A percentile compares a stretch with the other conserved stretches of the same genome.
These are phyloP conservation scores for Henricia sp. DNA, from an alignment of 53 echinoderm and acorn worm species.

Conservation along the genomic window DNA sequence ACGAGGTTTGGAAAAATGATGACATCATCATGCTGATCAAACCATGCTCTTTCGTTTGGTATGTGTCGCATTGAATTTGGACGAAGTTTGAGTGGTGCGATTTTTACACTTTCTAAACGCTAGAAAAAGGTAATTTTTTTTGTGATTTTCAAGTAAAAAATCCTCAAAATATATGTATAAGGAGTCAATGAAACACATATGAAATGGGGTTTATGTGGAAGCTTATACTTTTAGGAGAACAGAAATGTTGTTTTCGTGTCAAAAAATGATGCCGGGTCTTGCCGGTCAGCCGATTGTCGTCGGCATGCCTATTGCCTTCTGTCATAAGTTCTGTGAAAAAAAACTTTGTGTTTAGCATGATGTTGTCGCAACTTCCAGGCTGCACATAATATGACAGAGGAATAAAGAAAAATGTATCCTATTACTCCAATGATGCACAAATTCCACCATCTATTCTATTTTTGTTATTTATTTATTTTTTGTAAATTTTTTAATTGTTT, in stretches of 20 bases:
- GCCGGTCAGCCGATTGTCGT: too few species aligned
- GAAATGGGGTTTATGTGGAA: slow-evolving; percentile 2
- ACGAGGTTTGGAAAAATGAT: slow-evolving; percentile 20
- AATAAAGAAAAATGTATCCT: too few species aligned
- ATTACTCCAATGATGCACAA: too few species aligned
- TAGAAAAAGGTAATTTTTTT: slow-evolving; percentile 12
- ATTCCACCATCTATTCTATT: too few species aligned
- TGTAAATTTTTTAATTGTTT: too few species aligned
- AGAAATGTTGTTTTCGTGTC: not conserved
- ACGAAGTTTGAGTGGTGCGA: not conserved
- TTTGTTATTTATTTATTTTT: too few species aligned
- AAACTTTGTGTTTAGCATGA: too few species aligned
- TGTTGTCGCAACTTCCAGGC: too few species aligned
- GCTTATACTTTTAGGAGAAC: slow-evolving; percentile 29
- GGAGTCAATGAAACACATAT: not conserved
- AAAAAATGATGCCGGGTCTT: not conserved
- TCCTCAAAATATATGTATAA: not conserved
- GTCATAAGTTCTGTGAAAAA: too few species aligned
- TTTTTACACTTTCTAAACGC: too few species aligned
- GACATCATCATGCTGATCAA: not conserved
- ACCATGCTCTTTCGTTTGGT: not conserved
- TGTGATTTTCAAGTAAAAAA: not conserved
- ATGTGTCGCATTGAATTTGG: not conserved
- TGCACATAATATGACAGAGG: too few species aligned
- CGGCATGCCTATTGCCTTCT: too few species aligned